Evolutionary conservation across 2,888 invertebrate genomes (phyloP).

Genomic region (Sminthurinus aureus): DNA sequence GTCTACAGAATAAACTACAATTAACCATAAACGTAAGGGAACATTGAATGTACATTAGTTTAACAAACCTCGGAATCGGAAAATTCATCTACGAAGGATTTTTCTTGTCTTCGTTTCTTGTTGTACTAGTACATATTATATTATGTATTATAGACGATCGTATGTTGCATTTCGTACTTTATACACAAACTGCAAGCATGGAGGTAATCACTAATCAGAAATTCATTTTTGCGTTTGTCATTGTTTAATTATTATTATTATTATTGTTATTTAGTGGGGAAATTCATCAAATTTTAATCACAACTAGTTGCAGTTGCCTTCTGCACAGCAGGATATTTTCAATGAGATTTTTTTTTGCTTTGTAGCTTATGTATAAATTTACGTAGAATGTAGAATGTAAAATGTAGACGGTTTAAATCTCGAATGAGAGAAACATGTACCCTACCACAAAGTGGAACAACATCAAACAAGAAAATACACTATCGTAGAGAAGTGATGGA

Average conservation of each 20-base stretch:
- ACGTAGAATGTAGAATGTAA: no score
- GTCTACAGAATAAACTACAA: neutral
- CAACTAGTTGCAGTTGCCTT: neutral
- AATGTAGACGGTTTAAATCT: no score
- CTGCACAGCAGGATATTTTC: slow-evolving; percentile 12
- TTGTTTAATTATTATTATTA: slow-evolving; percentile 15
- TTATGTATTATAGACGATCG: no score
- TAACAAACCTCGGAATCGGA: neutral
- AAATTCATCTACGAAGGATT: neutral
- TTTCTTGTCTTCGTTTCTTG: neutral
- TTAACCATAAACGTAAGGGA: no score
- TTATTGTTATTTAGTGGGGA: slow-evolving; percentile 8
- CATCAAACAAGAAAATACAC: no score
- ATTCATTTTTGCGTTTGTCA: slow-evolving; percentile 3
- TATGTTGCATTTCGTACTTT: no score
- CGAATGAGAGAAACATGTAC: no score
- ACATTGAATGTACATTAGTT: no score
- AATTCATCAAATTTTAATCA: slow-evolving; percentile 12
- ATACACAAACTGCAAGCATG: neutral
- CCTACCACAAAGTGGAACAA: no score
- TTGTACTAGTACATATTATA: no score
- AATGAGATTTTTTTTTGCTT: neutral
- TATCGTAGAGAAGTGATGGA: no score
- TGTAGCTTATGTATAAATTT: no score
- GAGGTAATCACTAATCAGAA: neutral